Evolutionary conservation across 2,888 invertebrate genomes (phyloP).

Genomic region (Schrankia costaestrigalis): DNA sequence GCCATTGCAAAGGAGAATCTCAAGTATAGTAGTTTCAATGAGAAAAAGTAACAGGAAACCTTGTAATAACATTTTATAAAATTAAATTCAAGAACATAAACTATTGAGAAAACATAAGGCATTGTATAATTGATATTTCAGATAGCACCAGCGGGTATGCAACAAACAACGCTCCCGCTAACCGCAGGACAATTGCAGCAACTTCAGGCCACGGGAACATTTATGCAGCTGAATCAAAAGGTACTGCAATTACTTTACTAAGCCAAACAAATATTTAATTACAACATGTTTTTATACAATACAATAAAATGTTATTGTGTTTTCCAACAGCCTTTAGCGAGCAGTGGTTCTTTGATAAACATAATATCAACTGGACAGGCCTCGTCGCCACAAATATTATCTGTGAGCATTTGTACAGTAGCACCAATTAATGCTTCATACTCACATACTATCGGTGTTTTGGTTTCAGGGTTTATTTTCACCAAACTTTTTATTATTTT

Average conservation of each 20-base stretch:
- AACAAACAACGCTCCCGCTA: constrained; percentile 64
- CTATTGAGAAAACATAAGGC: too few species aligned
- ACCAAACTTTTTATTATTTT: neutral
- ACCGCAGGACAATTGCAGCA: constrained; percentile 71
- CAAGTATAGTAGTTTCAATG: too few species aligned
- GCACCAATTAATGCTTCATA: constrained; percentile 38
- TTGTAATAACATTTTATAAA: too few species aligned
- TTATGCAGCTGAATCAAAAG: constrained; percentile 76
- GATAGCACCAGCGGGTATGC: constrained; percentile 71
- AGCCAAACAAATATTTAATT: too few species aligned
- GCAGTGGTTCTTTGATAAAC: constrained; percentile 77
- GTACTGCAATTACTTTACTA: too few species aligned
- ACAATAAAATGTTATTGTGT: constrained; percentile 22
- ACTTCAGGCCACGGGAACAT: constrained; percentile 65
- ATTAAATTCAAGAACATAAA: too few species aligned
- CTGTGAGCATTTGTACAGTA: constrained; percentile 65
- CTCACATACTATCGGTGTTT: constrained; percentile 34
- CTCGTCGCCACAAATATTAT: constrained; percentile 69
- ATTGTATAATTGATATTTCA: constrained; percentile 30
- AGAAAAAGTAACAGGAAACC: too few species aligned
- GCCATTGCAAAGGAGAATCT: too few species aligned
- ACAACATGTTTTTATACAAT: neutral
- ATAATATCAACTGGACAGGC: constrained; percentile 77
- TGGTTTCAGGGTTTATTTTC: constrained; percentile 21
- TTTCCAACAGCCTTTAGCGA: constrained; percentile 68